Conservation (phyloP, 2,113 vertebrate genomes). For the Ammodytes marinus region DNA sequence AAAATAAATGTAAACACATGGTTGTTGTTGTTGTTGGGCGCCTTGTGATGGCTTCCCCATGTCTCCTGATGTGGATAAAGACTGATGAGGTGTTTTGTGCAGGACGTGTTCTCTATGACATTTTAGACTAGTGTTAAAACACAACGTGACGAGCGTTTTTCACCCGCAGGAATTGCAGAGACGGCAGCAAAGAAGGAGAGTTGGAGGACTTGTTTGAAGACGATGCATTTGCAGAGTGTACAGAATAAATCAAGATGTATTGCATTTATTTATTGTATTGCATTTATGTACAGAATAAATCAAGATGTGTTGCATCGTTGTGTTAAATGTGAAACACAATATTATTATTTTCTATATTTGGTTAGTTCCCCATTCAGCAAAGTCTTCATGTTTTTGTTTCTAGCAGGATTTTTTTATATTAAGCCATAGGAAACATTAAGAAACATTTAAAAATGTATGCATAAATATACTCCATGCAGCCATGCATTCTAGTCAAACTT, state of each 20-base stretch:
- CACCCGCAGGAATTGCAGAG: constrained; percentile 74
- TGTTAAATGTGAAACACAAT: constrained; percentile 27
- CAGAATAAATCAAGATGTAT: constrained; percentile 38
- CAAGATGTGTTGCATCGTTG: background rate
- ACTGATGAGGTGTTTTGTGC: constrained; percentile 53
- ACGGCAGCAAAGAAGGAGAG: constrained; percentile 83
- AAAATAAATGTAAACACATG: constrained; percentile 40
- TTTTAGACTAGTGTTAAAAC: constrained; percentile 33
- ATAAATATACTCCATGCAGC: background rate
- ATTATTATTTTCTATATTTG: background rate
- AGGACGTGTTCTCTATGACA: constrained; percentile 26
- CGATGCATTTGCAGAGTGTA: constrained; percentile 67
- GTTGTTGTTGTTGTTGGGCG: background rate
- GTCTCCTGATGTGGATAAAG: constrained; percentile 18
- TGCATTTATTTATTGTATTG: too few relatives aligned
- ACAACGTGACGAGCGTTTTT: constrained; percentile 35
- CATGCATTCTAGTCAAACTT: background rate
- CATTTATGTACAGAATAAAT: background rate
- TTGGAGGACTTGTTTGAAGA: constrained; percentile 84
- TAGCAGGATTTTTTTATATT: background rate
- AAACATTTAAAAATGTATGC: background rate
- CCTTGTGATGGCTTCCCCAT: constrained; percentile 21
- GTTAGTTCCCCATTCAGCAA: background rate
- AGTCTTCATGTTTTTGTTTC: background rate
- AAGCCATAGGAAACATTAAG: background rate